A percentile compares a stretch with the other conserved stretches of the same genome.
Evolutionary conservation across 2,797 vertebrate species (phyloP).

Genomic region (Pipistrellus pipistrellus): DNA sequence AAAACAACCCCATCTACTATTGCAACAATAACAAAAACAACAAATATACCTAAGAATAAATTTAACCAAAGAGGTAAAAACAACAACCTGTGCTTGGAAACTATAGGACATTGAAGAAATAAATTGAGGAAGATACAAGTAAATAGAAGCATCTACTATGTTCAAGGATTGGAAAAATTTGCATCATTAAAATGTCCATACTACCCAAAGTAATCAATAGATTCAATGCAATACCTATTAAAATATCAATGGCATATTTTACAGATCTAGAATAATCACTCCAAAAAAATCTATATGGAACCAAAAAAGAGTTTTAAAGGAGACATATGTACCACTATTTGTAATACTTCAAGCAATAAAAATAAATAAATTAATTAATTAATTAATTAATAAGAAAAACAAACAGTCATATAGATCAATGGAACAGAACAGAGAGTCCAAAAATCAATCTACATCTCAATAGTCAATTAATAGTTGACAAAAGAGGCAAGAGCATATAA

Average conservation of each 20-base stretch:
- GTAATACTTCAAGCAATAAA: too few relatives aligned
- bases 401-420: neutral
- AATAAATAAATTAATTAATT: too few relatives aligned
- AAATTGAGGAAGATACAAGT: neutral
- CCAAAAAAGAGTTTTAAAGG: neutral
- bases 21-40: neutral
- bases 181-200: neutral
- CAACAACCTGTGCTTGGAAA: neutral
- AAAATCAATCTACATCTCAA: neutral
- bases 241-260: neutral
- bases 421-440: neutral
- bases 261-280: neutral
- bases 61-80: neutral
- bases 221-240: neutral
- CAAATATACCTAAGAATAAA: neutral
- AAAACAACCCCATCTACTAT: neutral
- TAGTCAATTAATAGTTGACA: neutral
- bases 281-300: neutral
- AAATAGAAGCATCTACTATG: neutral
- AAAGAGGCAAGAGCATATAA: neutral
- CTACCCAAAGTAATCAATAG: neutral
- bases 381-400: too few relatives aligned
- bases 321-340: too few relatives aligned
- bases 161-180: neutral
- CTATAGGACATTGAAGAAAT: neutral